Evolutionary conservation across 2,113 vertebrate species (phyloP).

Genomic region (Phyllopteryx taeniolatus): DNA sequence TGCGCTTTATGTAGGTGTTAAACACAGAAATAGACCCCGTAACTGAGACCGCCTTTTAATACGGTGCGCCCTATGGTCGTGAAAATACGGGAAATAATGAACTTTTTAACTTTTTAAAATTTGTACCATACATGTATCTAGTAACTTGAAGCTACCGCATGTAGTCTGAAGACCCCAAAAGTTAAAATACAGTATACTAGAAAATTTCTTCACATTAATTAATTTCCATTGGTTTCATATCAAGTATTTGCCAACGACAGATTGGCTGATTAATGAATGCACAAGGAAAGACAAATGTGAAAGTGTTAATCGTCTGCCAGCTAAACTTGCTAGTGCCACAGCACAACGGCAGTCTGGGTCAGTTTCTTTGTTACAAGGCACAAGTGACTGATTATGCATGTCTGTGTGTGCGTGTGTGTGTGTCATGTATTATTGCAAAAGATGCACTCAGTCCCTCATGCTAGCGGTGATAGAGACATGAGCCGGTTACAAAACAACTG

Average conservation of each 20-base stretch:
- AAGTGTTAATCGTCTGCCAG: constrained; percentile 12
- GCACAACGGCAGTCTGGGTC: constrained; percentile 34
- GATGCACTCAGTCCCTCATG: constrained; percentile 30
- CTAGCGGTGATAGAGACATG: constrained; percentile 42
- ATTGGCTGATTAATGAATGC: not conserved
- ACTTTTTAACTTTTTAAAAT: too few relatives aligned
- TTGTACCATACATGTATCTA: too few relatives aligned
- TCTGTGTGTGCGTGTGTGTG: constrained; percentile 16
- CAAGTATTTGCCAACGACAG: not conserved
- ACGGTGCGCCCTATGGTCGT: too few relatives aligned
- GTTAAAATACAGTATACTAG: not conserved
- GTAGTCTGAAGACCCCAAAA: not conserved
- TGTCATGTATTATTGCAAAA: constrained; percentile 41
- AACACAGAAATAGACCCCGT: too few relatives aligned
- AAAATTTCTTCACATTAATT: not conserved
- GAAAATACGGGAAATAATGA: too few relatives aligned
- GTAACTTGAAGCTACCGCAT: too few relatives aligned
- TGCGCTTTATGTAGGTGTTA: too few relatives aligned
- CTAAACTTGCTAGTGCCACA: constrained; percentile 40
- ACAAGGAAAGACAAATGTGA: constrained; percentile 23
- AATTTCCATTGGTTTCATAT: not conserved
- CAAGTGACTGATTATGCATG: constrained; percentile 19
- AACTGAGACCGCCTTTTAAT: too few relatives aligned
- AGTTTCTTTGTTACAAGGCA: constrained; percentile 48
- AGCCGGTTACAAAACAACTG: constrained; percentile 37